Evolutionary conservation across 2,888 invertebrate species (phyloP), one percentile per base, ranked within the genome.

Genomic region (Magallana nippona): DNA sequence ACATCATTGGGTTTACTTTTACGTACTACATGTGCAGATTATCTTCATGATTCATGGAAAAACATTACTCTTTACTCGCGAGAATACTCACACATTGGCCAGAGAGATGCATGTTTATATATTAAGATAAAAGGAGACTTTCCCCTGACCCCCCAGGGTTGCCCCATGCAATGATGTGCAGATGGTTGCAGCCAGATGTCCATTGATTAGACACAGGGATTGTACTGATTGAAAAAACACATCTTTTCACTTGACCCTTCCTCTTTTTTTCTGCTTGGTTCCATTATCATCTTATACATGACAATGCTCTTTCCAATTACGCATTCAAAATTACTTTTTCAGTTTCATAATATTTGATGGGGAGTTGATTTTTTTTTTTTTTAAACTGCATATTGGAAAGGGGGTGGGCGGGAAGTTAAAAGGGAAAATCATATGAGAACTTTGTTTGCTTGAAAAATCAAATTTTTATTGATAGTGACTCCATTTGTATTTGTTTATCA

Each of bases 121-220:
- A 22, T 63, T 13, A 3, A 27, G 71, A 71, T 71, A 71, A 71
- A 71, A 71, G 32, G 71, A 71, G 32, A 71, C 27, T 27, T 22
- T 71, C 11, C 32, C 71, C 27, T 15, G 63, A 27, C 71, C 71
- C 71, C 71, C 71, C 71, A 27, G 71, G 27, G 71, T 22, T 10
- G 13, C 32, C 71, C 71, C 71, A 2, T 71, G 71, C 71, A 71
- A 32, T 71, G 71, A 71, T 71, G 71, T 71, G 71, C 27, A 71
- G 71, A 71, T 32, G 32, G 71, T 71, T 71, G 71, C 27, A 27
- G 19, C 71, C 71, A 71, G 71, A 71, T 71, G 71, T 71, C 71
- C 71, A 71, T 2, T 22, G 71, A 71, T 71, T 27, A 71, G 60
- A 60, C 60, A 15, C 44, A 44, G 44, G 44, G 44, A 44, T 44